Percentiles rank a stretch among this genome's conserved stretches.
These are phyloP conservation scores for Brachionus sp. DNA, from an alignment of 1,140 invertebrate species.

Conservation along the genomic window DNA sequence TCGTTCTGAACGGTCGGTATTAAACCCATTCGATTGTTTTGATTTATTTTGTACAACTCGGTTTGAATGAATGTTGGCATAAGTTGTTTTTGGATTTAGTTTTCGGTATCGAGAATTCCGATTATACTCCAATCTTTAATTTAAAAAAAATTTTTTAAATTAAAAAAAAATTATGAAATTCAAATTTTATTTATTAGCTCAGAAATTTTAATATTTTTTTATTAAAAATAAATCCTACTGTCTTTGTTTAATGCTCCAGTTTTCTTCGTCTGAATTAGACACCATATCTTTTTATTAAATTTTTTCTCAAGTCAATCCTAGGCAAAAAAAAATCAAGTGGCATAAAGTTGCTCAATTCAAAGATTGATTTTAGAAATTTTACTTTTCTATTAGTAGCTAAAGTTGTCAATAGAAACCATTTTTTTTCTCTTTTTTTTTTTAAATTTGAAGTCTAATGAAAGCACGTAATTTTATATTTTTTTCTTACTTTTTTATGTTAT, in stretches of 20 bases:
- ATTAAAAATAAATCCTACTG: background rate
- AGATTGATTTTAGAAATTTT: slow-evolving; percentile 27
- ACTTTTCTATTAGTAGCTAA: background rate
- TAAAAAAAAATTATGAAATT: too few species aligned
- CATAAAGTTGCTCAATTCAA: background rate
- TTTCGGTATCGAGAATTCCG: slow-evolving; percentile 13
- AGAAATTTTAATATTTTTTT: too few species aligned
- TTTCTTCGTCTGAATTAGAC: slow-evolving; percentile 8
- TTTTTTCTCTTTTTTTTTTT: background rate
- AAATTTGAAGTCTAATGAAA: background rate
- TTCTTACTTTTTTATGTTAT: slow-evolving; percentile 7
- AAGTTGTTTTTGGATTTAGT: slow-evolving; percentile 26
- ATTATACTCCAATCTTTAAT: background rate
- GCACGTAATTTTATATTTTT: background rate
- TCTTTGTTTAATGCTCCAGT: slow-evolving; percentile 4
- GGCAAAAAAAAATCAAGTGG: background rate
- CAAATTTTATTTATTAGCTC: too few species aligned
- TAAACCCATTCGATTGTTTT: background rate
- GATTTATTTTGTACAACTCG: background rate
- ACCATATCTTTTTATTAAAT: background rate
- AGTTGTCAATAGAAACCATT: slow-evolving; percentile 37
- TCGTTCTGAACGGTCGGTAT: background rate
- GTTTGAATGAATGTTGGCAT: slow-evolving; percentile 4
- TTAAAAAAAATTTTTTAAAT: background rate
- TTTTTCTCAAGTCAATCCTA: background rate